Evolutionary conservation across 2,888 invertebrate species (phyloP), one percentile per base, ranked within the genome.

Genomic region (Microchrysa polita): DNA sequence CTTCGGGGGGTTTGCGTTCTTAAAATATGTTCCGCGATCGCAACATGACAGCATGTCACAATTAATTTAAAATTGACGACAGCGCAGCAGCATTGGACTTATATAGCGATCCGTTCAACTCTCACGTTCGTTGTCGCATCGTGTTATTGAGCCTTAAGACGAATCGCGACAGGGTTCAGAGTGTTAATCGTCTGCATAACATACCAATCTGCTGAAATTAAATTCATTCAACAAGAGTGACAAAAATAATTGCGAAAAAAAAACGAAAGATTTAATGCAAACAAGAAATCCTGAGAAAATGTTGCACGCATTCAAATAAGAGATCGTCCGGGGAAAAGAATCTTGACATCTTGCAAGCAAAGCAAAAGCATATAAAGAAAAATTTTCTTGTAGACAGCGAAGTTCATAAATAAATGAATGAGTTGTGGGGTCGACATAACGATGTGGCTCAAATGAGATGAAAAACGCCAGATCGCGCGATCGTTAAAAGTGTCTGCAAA

Each of bases 141-240:
- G 27, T 5, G 27, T 7, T 7, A 34, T 34, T 48, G 22, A 69
- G 40, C 16, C 7, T 34, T 7, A 55, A 69, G 52, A 69, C 9
- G 44, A 69, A 69, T 69, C 40, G 57, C 40, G 69, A 55, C 55
- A 27, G 69, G 55, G 69, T 55, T 40, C 55, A 69, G 40, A 69
- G 69, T 69, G 69, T 69, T 69, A 69, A 69, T 55, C 55, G 69
- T 55, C 55, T 69, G 55, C 53, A 52, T 67, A 55, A 53, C 67
- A 67, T 67, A 44, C 16, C 67, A 53, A 61, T 61, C 61, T 40
- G 18, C 5, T 40, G 34, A 61, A 61, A 40, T 61, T 61, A 34
- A 61, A 55, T 55, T 14, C n/a, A 52, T 10, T 12, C n/a, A 44
- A 65, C 9, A n/a, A n/a, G 63, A 63, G n/a, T 40, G 65, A 18